Conservation (phyloP, 2,888 invertebrate genomes). For the Noctua janthina region DNA sequence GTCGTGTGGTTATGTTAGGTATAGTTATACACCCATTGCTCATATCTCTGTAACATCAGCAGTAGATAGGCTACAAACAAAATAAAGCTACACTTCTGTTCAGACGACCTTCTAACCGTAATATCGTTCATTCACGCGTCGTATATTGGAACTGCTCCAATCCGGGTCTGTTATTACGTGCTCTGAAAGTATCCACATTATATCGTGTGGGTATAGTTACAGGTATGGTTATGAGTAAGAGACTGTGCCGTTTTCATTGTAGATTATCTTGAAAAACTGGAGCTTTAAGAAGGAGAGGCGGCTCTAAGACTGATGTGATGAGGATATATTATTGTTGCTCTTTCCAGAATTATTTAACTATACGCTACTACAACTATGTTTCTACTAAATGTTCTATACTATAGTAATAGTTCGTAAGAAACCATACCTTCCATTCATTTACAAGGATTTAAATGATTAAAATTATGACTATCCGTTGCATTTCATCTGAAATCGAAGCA, state of each 20-base stretch:
- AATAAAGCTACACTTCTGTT: not conserved
- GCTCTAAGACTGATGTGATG: not conserved
- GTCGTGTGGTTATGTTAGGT: not conserved
- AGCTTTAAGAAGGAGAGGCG: not conserved
- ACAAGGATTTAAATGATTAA: no score
- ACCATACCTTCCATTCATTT: no score
- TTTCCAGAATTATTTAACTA: not conserved
- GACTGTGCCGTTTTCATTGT: not conserved
- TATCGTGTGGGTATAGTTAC: not conserved
- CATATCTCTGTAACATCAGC: not conserved
- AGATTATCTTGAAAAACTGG: not conserved
- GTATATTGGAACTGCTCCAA: not conserved
- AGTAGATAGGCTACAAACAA: not conserved
- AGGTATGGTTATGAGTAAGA: conserved; percentile 13
- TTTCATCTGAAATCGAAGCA: not conserved
- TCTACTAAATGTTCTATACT: no score
- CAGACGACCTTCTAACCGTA: not conserved
- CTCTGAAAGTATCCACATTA: conserved; percentile 1
- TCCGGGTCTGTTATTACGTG: conserved; percentile 12
- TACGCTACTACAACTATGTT: no score
- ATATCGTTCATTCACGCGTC: not conserved
- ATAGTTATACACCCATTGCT: not conserved
- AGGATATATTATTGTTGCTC: not conserved
- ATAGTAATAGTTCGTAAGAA: no score
- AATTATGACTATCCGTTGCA: not conserved